Percentiles rank a stretch among this genome's conserved stretches.
Evolutionary conservation across 2,113 vertebrate genomes (phyloP).

Genomic region (Panthera uncia): DNA sequence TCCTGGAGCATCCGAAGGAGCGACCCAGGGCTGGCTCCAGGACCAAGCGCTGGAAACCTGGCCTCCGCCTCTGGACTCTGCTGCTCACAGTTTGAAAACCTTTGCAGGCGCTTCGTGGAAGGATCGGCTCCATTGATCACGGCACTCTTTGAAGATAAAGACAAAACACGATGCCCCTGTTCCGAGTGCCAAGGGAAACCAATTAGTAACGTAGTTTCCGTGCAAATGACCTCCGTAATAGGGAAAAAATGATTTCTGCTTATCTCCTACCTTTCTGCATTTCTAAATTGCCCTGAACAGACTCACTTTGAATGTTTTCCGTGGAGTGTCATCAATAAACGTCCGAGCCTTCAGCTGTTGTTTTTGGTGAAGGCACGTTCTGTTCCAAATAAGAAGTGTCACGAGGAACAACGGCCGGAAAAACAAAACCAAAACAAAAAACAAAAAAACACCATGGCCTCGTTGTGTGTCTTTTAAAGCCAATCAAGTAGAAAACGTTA

Average conservation of each 20-base stretch:
- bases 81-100: not conserved
- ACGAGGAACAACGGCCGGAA: not conserved
- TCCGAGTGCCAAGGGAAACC: slow-evolving; percentile 59
- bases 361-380: slow-evolving; percentile 28
- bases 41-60: rapidly evolving
- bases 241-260: slow-evolving; percentile 19
- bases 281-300: not conserved
- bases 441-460: not conserved
- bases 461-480: not conserved
- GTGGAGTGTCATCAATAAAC: not conserved
- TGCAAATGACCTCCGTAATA: not conserved
- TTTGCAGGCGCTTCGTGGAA: not conserved
- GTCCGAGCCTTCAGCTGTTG: not conserved
- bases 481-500: not conserved
- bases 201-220: slow-evolving; percentile 55
- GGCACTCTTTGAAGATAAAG: slow-evolving; percentile 61
- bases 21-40: not conserved
- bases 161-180: not conserved
- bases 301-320: not conserved
- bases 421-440: not conserved
- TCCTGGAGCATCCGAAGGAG: not conserved
- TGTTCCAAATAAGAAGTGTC: slow-evolving; percentile 25
- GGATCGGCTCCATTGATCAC: slow-evolving; percentile 53
- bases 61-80: not conserved
- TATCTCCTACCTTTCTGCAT: not conserved